Evolutionary conservation across 2,888 invertebrate genomes (phyloP).

Genomic region (Aproaerema taeniolella): DNA sequence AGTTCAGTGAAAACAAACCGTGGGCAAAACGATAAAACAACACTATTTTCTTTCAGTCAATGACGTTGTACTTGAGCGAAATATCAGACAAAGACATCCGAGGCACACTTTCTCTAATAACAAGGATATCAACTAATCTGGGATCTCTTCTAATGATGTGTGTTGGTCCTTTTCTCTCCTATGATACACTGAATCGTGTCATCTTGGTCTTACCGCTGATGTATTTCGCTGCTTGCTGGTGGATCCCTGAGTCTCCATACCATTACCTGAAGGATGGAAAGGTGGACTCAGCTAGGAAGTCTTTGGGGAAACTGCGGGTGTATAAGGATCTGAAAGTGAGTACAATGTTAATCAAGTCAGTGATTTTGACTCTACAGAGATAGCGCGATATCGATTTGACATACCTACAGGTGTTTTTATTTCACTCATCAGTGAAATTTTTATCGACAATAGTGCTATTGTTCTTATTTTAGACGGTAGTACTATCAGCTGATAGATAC

Average conservation of each 20-base stretch:
- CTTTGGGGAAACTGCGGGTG: slow-evolving; percentile 53
- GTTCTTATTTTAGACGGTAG: too few species aligned
- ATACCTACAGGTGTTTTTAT: too few species aligned
- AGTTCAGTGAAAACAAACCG: too few species aligned
- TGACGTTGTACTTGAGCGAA: slow-evolving; percentile 58
- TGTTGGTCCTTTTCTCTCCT: slow-evolving; percentile 54
- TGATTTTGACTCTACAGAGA: too few species aligned
- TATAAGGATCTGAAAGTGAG: slow-evolving; percentile 40
- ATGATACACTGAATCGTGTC: slow-evolving; percentile 50
- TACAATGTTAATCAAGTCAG: slow-evolving; percentile 1
- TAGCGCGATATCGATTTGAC: too few species aligned
- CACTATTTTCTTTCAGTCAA: slow-evolving; percentile 38
- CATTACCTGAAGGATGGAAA: slow-evolving; percentile 70
- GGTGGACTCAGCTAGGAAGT: slow-evolving; percentile 55
- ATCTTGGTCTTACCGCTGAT: slow-evolving; percentile 56
- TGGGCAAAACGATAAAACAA: background rate
- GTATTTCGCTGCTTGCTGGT: slow-evolving; percentile 64
- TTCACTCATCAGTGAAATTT: too few species aligned
- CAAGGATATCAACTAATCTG: slow-evolving; percentile 49
- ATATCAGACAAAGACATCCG: slow-evolving; percentile 62
- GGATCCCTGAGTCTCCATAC: slow-evolving; percentile 79
- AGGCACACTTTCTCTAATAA: slow-evolving; percentile 43
- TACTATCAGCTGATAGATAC: too few species aligned
- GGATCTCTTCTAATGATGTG: slow-evolving; percentile 56
- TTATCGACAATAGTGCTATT: too few species aligned